Evolutionary conservation across 2,113 vertebrate genomes (phyloP), one percentile per base, ranked within the genome.

Genomic region (Ariopsis seemanni): DNA sequence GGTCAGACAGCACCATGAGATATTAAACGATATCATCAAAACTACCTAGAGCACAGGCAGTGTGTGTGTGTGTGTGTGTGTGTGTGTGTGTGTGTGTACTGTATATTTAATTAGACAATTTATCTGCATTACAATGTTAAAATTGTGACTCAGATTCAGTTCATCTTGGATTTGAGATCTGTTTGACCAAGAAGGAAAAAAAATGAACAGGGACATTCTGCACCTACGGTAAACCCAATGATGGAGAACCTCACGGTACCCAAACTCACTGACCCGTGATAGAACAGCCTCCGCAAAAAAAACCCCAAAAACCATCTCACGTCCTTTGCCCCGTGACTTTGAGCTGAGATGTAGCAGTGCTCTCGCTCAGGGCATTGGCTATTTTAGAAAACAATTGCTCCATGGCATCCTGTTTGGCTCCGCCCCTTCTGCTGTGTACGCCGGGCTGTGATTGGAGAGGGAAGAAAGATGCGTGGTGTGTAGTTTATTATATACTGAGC

Each of bases 11-110:
- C 14, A 15, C 42, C 53, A 71, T 7, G 71, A 62, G 63, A 25
- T 74, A 65, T 81, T 80, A 34, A 81, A 48, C 22, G 1, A 42
- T 80, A 57, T n/a, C 42, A 74, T 50, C 42, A 86, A 75, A 79
- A 58, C 42, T 25, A 78, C 50, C 81, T 60, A 80, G 53, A 86
- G 58, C 34, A 71, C 69, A 25, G n/a, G 0, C 10, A 74, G 69
- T 58, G 15, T 82, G 72, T 87, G 80, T 83, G 52, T 74, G 25
- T 81, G 25, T 81, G 20, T n/a, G n/a, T 42, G 72, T 87, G 80
- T 83, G 52, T 74, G n/a, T n/a, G 69, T 58, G 15, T 82, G 72
- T 87, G 83, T 72, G 42, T 85, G 72, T 9, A 63, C 22, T 72
- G 63, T 50, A 34, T 72, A 72, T 42, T 14, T 69, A 69, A 69